These are phyloP conservation scores for Xylocopa sonorina DNA, from an alignment of 1,140 invertebrate species.

Conservation along the genomic window DNA sequence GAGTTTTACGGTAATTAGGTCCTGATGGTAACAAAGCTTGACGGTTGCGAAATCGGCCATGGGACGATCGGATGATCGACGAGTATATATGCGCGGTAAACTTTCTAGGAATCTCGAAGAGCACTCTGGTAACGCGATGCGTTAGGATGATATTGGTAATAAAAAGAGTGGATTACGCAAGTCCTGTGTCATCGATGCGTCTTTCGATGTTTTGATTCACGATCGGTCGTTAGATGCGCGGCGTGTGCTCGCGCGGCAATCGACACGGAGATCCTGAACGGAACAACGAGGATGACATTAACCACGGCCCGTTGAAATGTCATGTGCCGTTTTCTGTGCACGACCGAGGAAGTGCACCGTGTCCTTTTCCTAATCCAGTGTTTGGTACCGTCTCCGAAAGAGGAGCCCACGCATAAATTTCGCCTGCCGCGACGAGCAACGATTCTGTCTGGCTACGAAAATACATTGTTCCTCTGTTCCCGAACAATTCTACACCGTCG, in stretches of 20 bases:
- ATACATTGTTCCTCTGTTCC: background rate
- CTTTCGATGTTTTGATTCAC: constrained; percentile 22
- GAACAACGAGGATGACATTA: constrained; percentile 45
- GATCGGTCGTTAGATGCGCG: constrained; percentile 15
- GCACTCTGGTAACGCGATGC: background rate
- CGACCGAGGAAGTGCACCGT: constrained; percentile 24
- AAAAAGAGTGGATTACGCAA: constrained; percentile 29
- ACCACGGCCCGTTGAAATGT: constrained; percentile 41
- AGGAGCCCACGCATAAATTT: constrained; percentile 22
- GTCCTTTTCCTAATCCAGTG: constrained; percentile 32
- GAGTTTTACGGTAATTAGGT: background rate
- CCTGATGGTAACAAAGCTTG: background rate
- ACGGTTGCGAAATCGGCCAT: constrained; percentile 12
- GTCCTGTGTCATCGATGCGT: background rate
- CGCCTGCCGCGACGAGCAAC: background rate
- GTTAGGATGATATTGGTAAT: constrained; percentile 17
- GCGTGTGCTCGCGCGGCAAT: background rate
- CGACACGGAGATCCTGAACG: constrained; percentile 19
- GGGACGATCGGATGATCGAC: constrained; percentile 9
- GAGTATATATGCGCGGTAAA: constrained; percentile 13
- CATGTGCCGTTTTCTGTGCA: constrained; percentile 21
- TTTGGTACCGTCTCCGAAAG: background rate
- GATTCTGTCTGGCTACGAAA: constrained; percentile 3
- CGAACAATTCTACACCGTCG: constrained; percentile 54
- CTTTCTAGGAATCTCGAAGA: constrained; percentile 14